phyloP scores from a whole-genome alignment of 2,888 invertebrate genomes.

The Liopterus haemorrhoidalis region DNA sequence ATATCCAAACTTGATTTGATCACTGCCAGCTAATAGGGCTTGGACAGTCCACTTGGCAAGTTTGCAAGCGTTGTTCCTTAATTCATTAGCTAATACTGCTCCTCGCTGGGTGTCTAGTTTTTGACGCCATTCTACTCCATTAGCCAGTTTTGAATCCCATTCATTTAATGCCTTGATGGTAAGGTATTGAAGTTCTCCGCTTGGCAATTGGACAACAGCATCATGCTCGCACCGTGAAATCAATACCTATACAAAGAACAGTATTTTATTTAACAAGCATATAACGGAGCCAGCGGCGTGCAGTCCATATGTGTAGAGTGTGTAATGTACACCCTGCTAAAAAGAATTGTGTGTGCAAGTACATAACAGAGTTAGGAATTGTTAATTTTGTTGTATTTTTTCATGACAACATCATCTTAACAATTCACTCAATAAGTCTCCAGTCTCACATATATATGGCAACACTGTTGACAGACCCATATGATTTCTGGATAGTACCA shows the following conservation, averaged over 20 bases:
- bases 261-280: conserved; percentile 5
- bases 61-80: conserved; percentile 99
- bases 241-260: conserved; percentile 51
- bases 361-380: no score
- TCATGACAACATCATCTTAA: no score
- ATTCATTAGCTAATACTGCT: conserved; percentile 95
- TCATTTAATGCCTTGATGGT: conserved; percentile 97
- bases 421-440: no score
- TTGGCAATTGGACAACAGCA: conserved; percentile 82
- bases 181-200: conserved; percentile 85
- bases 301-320: background rate
- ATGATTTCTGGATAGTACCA: no score
- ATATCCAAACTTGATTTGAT: conserved; percentile 97
- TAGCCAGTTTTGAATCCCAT: conserved; percentile 95
- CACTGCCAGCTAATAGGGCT: conserved; percentile 89
- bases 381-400: no score
- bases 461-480: no score
- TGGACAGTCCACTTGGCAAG: conserved; percentile 98
- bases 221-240: conserved; percentile 97
- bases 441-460: no score
- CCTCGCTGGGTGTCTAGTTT: conserved; percentile 97
- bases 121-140: conserved; percentile 97
- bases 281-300: background rate
- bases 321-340: no score
- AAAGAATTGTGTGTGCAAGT: no score